A percentile compares a stretch with the other conserved stretches of the same genome.
These are phyloP conservation scores for Misgurnus mizolepis DNA, from an alignment of 2,113 vertebrate species.

Conservation along the genomic window DNA sequence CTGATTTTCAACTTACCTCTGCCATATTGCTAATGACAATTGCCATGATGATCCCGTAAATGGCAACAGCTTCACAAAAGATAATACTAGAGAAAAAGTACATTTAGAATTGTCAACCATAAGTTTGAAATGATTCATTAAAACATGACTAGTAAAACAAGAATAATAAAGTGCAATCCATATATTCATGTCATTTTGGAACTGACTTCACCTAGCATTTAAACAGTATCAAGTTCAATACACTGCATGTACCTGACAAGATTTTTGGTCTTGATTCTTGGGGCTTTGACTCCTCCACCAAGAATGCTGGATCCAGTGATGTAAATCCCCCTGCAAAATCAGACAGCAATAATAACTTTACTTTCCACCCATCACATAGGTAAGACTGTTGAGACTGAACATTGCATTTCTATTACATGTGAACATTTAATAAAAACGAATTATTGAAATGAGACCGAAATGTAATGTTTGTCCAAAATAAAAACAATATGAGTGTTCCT, in stretches of 20 bases:
- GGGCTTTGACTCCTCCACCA: conserved; percentile 96
- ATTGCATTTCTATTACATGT: too few species aligned
- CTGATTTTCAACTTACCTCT: conserved; percentile 80
- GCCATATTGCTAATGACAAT: conserved; percentile 99
- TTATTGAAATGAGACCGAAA: too few species aligned
- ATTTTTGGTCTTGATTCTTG: conserved; percentile 98
- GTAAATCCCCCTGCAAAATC: conserved; percentile 88
- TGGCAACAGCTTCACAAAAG: conserved; percentile 98
- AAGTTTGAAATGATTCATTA: background rate
- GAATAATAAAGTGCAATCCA: too few species aligned
- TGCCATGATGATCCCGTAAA: conserved; percentile 99
- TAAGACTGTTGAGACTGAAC: too few species aligned
- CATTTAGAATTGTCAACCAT: background rate
- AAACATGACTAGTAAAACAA: too few species aligned
- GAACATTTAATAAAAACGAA: too few species aligned
- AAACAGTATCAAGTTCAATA: background rate
- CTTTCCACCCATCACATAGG: too few species aligned
- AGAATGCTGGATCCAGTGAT: conserved; percentile 97
- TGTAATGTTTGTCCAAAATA: too few species aligned
- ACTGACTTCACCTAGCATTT: too few species aligned
- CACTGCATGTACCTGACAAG: conserved; percentile 85
- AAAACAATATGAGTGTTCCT: too few species aligned
- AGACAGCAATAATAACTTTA: too few species aligned
- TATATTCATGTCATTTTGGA: too few species aligned
- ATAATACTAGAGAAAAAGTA: conserved; percentile 82